Conservation (phyloP, 1,140 invertebrate species). For the Ostrea edulis region DNA sequence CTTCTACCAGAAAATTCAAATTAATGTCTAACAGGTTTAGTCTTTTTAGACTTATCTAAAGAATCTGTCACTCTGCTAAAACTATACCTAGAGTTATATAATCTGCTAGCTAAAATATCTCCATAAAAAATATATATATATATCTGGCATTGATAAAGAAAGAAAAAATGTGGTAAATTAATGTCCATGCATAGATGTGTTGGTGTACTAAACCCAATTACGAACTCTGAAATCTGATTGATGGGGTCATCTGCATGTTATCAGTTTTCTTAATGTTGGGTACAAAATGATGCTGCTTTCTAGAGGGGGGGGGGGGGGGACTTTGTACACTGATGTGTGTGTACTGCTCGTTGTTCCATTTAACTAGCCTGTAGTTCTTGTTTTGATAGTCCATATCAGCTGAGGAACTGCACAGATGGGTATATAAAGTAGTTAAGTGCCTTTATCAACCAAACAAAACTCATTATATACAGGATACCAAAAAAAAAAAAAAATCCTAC, state of each 20-base stretch:
- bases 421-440: no score
- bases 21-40: constrained; percentile 9
- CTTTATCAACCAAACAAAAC: no score
- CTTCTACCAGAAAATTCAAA: constrained; percentile 26
- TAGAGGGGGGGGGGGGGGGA: no score
- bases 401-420: no score
- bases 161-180: constrained; percentile 4
- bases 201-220: background rate
- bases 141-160: background rate
- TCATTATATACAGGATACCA: no score
- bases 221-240: background rate
- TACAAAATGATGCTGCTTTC: background rate
- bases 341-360: no score
- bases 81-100: constrained; percentile 1
- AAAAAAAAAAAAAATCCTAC: background rate
- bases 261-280: background rate
- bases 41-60: constrained; percentile 14
- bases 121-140: background rate
- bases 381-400: no score
- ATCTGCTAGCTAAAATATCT: background rate
- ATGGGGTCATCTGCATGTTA: background rate
- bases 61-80: background rate
- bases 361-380: no score
- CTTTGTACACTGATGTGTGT: no score
- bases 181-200: background rate